Base-by-base conservation (phyloP, 2,113 vertebrate genomes). In the Alethe castanea region DNA sequence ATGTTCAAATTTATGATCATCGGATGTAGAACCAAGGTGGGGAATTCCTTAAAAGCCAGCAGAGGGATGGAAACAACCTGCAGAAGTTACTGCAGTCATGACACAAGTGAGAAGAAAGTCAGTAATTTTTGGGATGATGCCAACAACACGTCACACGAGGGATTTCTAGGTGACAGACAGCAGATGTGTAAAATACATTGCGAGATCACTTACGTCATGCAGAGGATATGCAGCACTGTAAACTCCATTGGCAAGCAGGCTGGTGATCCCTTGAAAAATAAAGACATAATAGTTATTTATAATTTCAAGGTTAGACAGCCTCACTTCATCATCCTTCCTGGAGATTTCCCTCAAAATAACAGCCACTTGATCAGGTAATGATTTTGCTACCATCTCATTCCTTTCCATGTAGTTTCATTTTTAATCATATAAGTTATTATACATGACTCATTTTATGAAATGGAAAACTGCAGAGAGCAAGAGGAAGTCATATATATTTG, bases 161-260 rank as follows among this genome's bases (percentile, higher is more conserved):
- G 86, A 91, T 77, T 70, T 33, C 42, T 83, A 60, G 90, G 92
- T 81, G 73, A 83, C 94, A 70, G 33, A 31, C 14, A 62, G 29
- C 18, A 87, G 92, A 62, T 2, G 5, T 28, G 38, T 52, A 76
- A 76, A 84, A 77, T 33, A 25, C 19, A 64, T 48, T 59, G 44
- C 11, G 52, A 91, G 92, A 69, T 82, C 84, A 99, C 99, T 99
- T 97, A 99, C 99, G 59, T 99, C 99, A 82, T 99, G 99, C 76
- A 99, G 96, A 3, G 99, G 99, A 96, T 99, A 99, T 5, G 98
- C 99, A 23, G 99, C 98, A 1, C 98, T 98, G 96, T 99, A 99
- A 88, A 99, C 97, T 25, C 98, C 98, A 23, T 98, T 99, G 96
- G 98, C 99, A 83, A 99, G 98, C 57, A 99, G 98, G 96, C 99